phyloP scores from a whole-genome alignment of 2,888 invertebrate genomes.

The Salticus scenicus region DNA sequence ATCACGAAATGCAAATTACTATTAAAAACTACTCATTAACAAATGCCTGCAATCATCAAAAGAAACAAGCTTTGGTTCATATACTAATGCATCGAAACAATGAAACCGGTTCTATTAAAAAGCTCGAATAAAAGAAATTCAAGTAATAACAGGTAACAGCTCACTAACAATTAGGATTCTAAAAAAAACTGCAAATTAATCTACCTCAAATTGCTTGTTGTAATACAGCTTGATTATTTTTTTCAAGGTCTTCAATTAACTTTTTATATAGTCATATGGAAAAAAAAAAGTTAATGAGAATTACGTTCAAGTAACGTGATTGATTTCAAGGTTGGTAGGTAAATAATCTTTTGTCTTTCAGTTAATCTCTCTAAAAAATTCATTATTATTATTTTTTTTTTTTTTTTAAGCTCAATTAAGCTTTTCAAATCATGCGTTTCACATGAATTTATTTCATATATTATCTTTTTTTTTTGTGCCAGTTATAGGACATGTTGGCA shows the following conservation, averaged over 20 bases:
- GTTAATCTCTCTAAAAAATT: conserved; percentile 8
- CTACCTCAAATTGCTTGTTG: neutral
- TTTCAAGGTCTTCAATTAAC: conserved; percentile 62
- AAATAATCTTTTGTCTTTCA: conserved; percentile 21
- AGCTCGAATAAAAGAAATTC: conserved; percentile 57
- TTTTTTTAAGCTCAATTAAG: neutral
- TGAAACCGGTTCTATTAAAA: conserved; percentile 53
- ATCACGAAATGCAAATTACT: neutral
- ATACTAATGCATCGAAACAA: neutral
- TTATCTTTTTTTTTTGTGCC: neutral
- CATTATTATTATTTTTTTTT: neutral
- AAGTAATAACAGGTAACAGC: conserved; percentile 66
- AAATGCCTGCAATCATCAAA: conserved; percentile 31
- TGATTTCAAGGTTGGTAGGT: conserved; percentile 40
- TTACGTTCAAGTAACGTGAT: conserved; percentile 29
- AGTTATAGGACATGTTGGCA: neutral
- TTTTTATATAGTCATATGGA: conserved; percentile 26
- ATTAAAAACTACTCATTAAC: conserved; percentile 14
- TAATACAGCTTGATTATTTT: neutral
- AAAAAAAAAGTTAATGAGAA: conserved; percentile 63
- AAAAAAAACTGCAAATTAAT: conserved; percentile 65
- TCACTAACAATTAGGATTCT: conserved; percentile 50
- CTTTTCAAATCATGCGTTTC: neutral
- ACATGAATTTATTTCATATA: neutral
- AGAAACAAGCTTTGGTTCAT: conserved; percentile 14